Evolutionary conservation across 2,113 vertebrate genomes (phyloP), one percentile per base, ranked within the genome.

Genomic region (Saguinus imperator): DNA sequence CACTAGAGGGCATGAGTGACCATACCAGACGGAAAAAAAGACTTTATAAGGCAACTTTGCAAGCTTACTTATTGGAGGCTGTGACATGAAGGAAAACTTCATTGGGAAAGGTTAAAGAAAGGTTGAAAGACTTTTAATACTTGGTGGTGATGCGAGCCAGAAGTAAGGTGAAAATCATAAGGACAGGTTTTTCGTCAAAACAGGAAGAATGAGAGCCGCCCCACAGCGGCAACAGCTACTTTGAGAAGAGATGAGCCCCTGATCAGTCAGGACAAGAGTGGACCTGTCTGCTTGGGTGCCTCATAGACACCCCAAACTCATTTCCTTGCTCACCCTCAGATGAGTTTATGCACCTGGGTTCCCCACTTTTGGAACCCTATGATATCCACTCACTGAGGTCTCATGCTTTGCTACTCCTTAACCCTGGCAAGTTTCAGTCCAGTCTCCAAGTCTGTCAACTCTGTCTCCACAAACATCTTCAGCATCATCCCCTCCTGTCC

Each of bases 1-100:
- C 97, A 97, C 93, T 29, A 95, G 97, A 93, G 97, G 97, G 95
- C 93, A 87, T 70, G 16, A 52, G 43, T 87, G 86, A 64, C 79
- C 84, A 87, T 1, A 64, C 4, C 18, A 89, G 66, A 48, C 23
- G 45, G 29, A 83, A 77, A 72, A 50, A 75, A 6, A 75, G 13
- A 12, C 20, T 50, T 25, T 27, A 18, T 2, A 32, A 45, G 45
- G 8, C 25, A 86, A 5, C 23, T 61, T 77, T 8, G 8, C 66
- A 52, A 43, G 18, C 45, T 52, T 85, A 45, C 40, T 89, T 73
- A 75, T 85, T 68, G 52, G n/a, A 87, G 37, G 20, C 8, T 52
- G n/a, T 18, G 45, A 61, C 52, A 3, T 0, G 29, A 82, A 94
- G 18, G 40, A 43, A 87, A 27, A 50, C 25, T 79, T 85, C 9